Evolutionary conservation across 2,797 vertebrate species (phyloP).

Genomic region (Knipowitschia caucasica): DNA sequence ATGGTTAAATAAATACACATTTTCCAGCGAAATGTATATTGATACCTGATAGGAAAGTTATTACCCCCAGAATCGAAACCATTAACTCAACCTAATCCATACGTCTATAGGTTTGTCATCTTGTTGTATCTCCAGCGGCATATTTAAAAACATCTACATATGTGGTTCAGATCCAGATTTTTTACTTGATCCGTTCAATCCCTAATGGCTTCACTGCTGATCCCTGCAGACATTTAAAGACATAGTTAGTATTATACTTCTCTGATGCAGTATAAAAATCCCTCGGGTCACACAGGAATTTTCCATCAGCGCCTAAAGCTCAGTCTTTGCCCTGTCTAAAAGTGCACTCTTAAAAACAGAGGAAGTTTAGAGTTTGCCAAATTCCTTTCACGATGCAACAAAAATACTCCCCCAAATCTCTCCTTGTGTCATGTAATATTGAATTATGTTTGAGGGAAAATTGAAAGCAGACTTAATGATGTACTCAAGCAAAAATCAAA

Average conservation of each 20-base stretch:
- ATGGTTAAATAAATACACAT: too few species aligned
- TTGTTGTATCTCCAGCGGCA: neutral
- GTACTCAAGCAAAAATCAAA: neutral
- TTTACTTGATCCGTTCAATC: neutral
- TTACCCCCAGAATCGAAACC: too few species aligned
- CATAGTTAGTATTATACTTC: conserved; percentile 13
- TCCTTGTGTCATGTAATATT: conserved; percentile 23
- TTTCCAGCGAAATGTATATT: too few species aligned
- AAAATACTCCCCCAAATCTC: conserved; percentile 9
- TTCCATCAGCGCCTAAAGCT: conserved; percentile 42
- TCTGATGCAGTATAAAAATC: conserved; percentile 21
- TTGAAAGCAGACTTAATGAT: neutral
- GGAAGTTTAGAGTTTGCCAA: conserved; percentile 37
- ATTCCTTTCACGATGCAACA: conserved; percentile 44
- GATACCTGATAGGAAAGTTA: too few species aligned
- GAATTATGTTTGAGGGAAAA: conserved; percentile 26
- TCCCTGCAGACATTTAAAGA: conserved; percentile 8
- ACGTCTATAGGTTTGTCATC: neutral
- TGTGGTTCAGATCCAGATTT: neutral
- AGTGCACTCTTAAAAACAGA: conserved; percentile 36
- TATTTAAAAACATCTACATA: neutral
- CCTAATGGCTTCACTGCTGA: neutral
- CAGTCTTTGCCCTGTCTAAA: conserved; percentile 44
- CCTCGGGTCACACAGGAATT: conserved; percentile 43
- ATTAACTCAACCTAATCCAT: too few species aligned